phyloP scores from a whole-genome alignment of 1,140 invertebrate genomes.

The Lepidurus packardi region DNA sequence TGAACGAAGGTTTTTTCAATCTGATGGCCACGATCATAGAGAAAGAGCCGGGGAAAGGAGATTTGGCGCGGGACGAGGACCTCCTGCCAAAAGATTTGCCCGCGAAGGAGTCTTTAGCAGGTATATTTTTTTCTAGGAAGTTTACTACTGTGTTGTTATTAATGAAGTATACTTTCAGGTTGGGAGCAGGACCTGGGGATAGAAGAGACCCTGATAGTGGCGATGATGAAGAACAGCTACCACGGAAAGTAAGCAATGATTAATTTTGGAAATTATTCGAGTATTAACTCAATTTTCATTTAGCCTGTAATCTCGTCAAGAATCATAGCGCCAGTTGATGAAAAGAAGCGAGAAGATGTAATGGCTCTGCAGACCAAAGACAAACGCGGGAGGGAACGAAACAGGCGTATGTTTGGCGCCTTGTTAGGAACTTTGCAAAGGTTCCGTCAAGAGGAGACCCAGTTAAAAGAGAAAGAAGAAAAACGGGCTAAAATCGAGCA shows the following conservation, averaged over 20 bases:
- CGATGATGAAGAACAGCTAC: slow-evolving; percentile 44
- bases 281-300: slow-evolving; percentile 31
- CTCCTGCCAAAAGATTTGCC: slow-evolving; percentile 40
- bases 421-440: slow-evolving; percentile 88
- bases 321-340: slow-evolving; percentile 44
- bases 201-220: slow-evolving; percentile 43
- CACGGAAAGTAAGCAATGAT: slow-evolving; percentile 40
- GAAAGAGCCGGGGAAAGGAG: not conserved
- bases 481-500: slow-evolving; percentile 83
- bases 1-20: slow-evolving; percentile 1
- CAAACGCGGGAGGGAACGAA: slow-evolving; percentile 73
- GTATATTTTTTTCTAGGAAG: slow-evolving; percentile 33
- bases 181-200: slow-evolving; percentile 26
- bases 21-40: not conserved
- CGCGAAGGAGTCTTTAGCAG: slow-evolving; percentile 41
- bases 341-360: slow-evolving; percentile 62
- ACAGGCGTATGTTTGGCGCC: slow-evolving; percentile 90
- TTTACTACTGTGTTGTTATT: not conserved
- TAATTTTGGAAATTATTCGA: slow-evolving; percentile 25
- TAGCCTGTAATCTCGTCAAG: slow-evolving; percentile 48
- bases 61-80: slow-evolving; percentile 30
- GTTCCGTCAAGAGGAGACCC: slow-evolving; percentile 90
- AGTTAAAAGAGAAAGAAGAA: slow-evolving; percentile 67
- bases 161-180: not conserved
- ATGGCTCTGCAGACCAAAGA: slow-evolving; percentile 77